These are phyloP conservation scores for Equus przewalskii DNA, from an alignment of 2,113 vertebrate genomes.

Conservation along the genomic window DNA sequence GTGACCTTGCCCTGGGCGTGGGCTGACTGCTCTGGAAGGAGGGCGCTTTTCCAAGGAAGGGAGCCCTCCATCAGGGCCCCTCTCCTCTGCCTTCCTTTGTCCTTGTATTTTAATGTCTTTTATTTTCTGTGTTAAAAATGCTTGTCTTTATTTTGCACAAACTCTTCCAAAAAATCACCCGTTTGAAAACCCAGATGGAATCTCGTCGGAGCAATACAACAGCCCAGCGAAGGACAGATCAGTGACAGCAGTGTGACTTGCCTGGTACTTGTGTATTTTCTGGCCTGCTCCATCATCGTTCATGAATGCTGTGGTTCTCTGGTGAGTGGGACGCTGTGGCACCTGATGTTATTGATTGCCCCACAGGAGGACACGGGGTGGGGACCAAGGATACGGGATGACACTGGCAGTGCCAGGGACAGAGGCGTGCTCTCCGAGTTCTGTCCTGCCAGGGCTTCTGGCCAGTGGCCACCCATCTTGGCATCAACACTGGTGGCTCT, in stretches of 20 bases:
- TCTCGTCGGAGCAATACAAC: background rate
- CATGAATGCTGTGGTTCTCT: background rate
- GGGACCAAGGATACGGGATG: background rate
- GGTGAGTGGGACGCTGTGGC: background rate
- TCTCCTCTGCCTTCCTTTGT: background rate
- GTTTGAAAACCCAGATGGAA: background rate
- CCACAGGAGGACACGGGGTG: background rate
- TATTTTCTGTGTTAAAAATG: background rate
- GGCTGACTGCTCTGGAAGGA: background rate
- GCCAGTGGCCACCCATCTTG: no score
- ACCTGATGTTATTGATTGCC: background rate
- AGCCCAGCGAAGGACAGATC: background rate
- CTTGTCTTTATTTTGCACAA: background rate
- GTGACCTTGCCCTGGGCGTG: accelerated
- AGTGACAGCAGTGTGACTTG: background rate
- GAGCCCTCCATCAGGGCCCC: background rate
- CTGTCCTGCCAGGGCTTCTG: background rate
- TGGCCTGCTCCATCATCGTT: background rate
- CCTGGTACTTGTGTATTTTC: accelerated
- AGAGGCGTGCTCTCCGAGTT: background rate
- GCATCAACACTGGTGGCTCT: background rate
- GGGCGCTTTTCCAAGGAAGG: background rate
- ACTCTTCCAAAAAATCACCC: background rate
- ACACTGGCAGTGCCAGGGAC: background rate
- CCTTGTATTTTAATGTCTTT: background rate